phyloP scores from a whole-genome alignment of 2,797 vertebrate species.

The Vultur gryphus region DNA sequence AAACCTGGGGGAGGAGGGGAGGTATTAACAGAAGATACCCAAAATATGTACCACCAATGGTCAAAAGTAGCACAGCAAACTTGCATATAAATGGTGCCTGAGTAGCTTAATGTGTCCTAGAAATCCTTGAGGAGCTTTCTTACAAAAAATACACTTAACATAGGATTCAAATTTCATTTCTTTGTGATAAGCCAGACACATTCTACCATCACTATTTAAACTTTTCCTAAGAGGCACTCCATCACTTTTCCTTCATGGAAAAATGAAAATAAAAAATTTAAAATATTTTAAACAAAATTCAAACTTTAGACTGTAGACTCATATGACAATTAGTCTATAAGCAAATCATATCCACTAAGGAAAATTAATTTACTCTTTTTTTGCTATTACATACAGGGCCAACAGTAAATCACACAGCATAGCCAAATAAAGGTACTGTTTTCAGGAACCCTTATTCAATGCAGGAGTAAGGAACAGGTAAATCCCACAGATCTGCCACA shows the following conservation, averaged over 20 bases:
- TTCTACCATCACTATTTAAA: background rate
- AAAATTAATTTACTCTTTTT: background rate
- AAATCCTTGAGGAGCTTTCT: background rate
- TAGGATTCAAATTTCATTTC: background rate
- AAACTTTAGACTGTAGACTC: background rate
- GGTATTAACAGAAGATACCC: background rate
- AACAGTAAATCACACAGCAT: background rate
- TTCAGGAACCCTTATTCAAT: background rate
- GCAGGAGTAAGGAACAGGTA: background rate
- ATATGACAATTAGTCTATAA: background rate
- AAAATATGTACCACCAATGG: background rate
- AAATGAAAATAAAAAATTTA: background rate
- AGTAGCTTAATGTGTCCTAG: background rate
- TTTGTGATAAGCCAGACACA: background rate
- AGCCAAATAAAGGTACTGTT: background rate
- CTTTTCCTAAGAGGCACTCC: background rate
- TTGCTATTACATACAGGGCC: background rate
- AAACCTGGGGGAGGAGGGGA: background rate
- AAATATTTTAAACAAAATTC: background rate
- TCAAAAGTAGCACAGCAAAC: background rate
- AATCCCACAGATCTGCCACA: background rate
- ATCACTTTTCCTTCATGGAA: background rate
- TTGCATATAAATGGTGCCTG: background rate
- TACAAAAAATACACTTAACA: background rate
- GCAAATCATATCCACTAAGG: background rate